Conservation (phyloP, 2,113 vertebrate genomes). For the Ceratotherium simum region DNA sequence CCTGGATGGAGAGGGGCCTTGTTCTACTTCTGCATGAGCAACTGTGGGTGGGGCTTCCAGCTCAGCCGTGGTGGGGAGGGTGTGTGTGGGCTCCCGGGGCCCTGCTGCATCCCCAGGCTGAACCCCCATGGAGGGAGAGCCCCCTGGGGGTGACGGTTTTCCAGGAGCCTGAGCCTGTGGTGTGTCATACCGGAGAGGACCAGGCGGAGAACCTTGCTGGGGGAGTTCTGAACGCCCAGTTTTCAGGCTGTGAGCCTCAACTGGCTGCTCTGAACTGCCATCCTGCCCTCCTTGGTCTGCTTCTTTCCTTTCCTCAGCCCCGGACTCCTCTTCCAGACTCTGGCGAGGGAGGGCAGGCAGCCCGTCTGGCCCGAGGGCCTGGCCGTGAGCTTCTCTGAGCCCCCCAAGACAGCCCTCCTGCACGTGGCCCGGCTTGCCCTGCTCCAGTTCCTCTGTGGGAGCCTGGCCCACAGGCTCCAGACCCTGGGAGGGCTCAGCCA, state of each 20-base stretch:
- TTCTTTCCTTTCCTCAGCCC: neutral
- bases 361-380: neutral
- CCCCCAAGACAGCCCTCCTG: neutral
- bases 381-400: neutral
- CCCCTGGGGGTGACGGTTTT: neutral
- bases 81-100: neutral
- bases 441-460: neutral
- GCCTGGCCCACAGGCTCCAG: neutral
- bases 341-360: neutral
- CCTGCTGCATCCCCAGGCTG: neutral
- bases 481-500: neutral
- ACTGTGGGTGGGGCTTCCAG: neutral
- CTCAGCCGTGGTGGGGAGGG: fast-evolving
- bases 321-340: neutral
- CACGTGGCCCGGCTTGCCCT: fast-evolving
- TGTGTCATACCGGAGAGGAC: neutral
- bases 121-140: fast-evolving
- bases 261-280: neutral
- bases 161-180: neutral
- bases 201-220: neutral
- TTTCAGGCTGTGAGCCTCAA: neutral
- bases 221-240: neutral
- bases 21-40: neutral
- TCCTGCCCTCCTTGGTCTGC: neutral
- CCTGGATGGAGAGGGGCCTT: neutral